These are phyloP conservation scores for Diachasma alloeum DNA, from an alignment of 1,140 invertebrate species.

Conservation along the genomic window DNA sequence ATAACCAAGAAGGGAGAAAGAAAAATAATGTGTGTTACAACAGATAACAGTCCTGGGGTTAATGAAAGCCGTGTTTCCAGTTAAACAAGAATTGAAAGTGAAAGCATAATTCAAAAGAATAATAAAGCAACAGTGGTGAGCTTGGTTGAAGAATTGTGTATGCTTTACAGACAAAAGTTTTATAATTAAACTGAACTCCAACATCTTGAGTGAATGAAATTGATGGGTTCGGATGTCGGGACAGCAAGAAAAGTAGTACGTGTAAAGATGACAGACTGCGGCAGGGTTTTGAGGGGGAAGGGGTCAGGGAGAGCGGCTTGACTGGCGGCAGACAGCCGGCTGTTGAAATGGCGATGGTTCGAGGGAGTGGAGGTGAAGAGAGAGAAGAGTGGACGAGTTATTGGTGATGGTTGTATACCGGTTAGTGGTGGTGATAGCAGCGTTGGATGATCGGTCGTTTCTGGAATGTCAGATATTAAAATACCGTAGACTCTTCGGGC, in stretches of 20 bases:
- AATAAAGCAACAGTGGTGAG: background rate
- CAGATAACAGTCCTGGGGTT: background rate
- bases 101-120: background rate
- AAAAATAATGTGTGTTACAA: background rate
- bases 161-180: background rate
- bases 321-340: conserved; percentile 5
- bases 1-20: background rate
- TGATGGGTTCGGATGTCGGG: background rate
- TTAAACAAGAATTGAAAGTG: background rate
- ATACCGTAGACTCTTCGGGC: conserved; percentile 59
- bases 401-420: conserved; percentile 4
- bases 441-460: conserved; percentile 53
- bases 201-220: background rate
- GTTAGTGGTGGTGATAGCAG: conserved; percentile 24
- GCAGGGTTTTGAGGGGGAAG: background rate
- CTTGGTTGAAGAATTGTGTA: background rate
- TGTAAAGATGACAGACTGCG: background rate
- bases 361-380: background rate
- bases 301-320: background rate
- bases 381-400: background rate
- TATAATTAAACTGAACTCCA: background rate
- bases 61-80: background rate
- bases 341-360: background rate
- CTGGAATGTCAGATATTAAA: conserved; percentile 65
- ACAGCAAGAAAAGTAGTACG: background rate